Evolutionary conservation across 1,140 invertebrate genomes (phyloP), one percentile per base, ranked within the genome.

Genomic region (Saccostrea cuccullata): DNA sequence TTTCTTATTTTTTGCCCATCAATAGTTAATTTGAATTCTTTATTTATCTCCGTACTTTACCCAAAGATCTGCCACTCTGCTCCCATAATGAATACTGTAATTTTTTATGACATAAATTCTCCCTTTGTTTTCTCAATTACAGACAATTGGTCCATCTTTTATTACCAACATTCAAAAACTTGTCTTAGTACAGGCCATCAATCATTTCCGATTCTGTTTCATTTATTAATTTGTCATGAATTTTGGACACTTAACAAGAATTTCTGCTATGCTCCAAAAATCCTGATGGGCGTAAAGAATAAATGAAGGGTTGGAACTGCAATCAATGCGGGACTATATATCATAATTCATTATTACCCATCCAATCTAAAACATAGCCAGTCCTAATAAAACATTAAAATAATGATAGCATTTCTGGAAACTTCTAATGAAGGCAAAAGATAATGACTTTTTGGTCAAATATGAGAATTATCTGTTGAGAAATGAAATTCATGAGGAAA

Each of bases 141-240:
- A 77, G 70, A 77, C 70, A 77, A 77, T 77, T 77, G 70, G 70
- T 30, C 70, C 70, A 30, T 77, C 70, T 77, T 77, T 77, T 77
- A 77, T 77, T 77, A 77, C 70, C 23, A 26, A 77, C 70, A 36
- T 26, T 77, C 70, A 77, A 77, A 77, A 77, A 77, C 70, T 77
- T 77, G 70, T 77, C 70, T 77, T 77, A 26, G 70, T 77, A 77
- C 70, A 77, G 70, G 15, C 70, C 23, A 77, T 77, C 23, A 77
- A 77, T 77, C 70, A 77, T 30, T 77, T 77, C 70, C 23, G 70
- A 77, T 77, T 77, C 70, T 77, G 70, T 77, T 77, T 77, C 70
- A 77, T 77, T 77, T 77, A 77, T 77, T 77, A 77, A 77, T 77
- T 77, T 77, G 70, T 77, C 70, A 77, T 77, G 70, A 77, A 77